A percentile compares a stretch with the other conserved stretches of the same genome.
Conservation (phyloP, 1,140 invertebrate species). For the Battus philenor region DNA sequence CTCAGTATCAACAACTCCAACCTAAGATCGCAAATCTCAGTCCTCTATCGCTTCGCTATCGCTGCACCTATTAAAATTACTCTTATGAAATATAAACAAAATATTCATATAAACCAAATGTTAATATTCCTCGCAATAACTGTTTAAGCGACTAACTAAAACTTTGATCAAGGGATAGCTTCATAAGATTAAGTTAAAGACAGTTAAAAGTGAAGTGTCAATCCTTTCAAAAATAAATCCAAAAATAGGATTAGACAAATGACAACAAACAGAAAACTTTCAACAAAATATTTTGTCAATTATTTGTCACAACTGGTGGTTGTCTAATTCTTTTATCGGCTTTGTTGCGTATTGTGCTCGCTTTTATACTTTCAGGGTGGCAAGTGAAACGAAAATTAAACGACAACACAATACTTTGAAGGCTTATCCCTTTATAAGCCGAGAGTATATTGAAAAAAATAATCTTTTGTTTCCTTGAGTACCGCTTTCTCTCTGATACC, state of each 20-base stretch:
- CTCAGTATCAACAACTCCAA: too few relatives aligned
- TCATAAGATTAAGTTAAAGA: too few relatives aligned
- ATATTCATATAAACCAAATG: too few relatives aligned
- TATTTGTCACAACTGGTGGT: conserved; percentile 53
- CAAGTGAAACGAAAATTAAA: conserved; percentile 48
- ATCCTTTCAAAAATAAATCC: too few relatives aligned
- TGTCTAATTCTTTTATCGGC: conserved; percentile 36
- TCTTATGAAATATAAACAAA: too few relatives aligned
- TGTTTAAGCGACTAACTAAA: too few relatives aligned
- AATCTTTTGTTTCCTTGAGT: conserved; percentile 33
- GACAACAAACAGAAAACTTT: conserved; percentile 41
- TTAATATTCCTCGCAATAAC: too few relatives aligned
- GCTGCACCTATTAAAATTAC: too few relatives aligned
- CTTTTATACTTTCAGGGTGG: conserved; percentile 30
- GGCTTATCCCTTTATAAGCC: conserved; percentile 30
- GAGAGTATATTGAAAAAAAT: conserved; percentile 5
- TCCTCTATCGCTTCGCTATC: too few relatives aligned
- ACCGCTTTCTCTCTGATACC: conserved; percentile 46
- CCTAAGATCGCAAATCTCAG: too few relatives aligned
- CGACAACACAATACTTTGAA: conserved; percentile 47
- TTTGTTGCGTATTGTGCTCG: conserved; percentile 40
- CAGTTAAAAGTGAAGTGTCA: too few relatives aligned
- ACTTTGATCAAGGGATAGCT: too few relatives aligned
- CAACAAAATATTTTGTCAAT: conserved; percentile 69
- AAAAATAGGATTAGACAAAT: conserved; percentile 38